phyloP scores from a whole-genome alignment of 2,113 vertebrate genomes.

The Phylloscopus trochilus region DNA sequence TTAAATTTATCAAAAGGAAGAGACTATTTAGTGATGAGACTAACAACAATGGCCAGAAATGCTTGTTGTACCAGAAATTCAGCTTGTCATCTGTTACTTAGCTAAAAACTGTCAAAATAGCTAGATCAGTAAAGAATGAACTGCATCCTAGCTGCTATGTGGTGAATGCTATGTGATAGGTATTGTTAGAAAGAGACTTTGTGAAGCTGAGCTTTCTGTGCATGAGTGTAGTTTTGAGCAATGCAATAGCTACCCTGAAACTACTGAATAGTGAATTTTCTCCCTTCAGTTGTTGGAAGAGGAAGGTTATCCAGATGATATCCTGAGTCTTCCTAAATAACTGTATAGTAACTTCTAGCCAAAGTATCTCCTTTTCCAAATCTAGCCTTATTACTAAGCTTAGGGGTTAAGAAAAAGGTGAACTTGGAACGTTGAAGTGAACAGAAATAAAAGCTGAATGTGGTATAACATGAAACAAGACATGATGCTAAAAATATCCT shows the following conservation, averaged over 20 bases:
- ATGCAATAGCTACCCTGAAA: neutral
- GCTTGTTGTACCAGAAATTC: neutral
- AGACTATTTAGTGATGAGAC: neutral
- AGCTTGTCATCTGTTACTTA: neutral
- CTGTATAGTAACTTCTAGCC: neutral
- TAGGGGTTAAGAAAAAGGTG: neutral
- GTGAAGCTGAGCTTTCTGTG: neutral
- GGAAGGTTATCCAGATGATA: neutral
- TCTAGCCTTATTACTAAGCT: neutral
- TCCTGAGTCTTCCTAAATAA: neutral
- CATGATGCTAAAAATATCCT: neutral
- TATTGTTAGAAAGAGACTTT: neutral
- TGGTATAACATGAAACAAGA: neutral
- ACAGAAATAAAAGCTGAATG: neutral
- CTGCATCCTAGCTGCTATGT: neutral
- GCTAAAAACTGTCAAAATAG: neutral
- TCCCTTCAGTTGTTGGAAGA: neutral
- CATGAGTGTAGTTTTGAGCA: neutral
- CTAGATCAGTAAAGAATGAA: neutral
- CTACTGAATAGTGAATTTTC: neutral
- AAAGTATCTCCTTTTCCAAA: neutral
- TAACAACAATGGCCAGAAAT: neutral
- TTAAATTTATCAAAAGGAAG: neutral
- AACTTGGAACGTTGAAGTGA: neutral
- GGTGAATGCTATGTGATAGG: neutral